A percentile compares a stretch with the other conserved stretches of the same genome.
Evolutionary conservation across 2,888 invertebrate genomes (phyloP).

Genomic region (Abrostola tripartita): DNA sequence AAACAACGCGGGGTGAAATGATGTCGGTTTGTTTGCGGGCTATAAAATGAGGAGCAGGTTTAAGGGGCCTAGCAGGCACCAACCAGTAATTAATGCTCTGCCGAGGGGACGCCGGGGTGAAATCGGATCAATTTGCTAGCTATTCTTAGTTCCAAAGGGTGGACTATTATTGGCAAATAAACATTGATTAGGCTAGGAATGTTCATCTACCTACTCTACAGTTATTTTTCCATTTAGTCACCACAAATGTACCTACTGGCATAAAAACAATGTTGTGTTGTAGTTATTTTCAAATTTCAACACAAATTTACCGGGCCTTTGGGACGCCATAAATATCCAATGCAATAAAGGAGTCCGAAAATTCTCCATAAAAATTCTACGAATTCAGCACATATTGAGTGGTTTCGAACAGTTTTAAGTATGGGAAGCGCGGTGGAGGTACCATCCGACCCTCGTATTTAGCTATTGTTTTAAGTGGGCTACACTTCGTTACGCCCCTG

Average conservation of each 20-base stretch:
- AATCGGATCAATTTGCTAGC: constrained; percentile 85
- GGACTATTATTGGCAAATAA: constrained; percentile 61
- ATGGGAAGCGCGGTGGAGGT: constrained; percentile 75
- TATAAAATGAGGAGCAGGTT: constrained; percentile 79
- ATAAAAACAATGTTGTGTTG: constrained; percentile 41
- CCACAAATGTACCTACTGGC: constrained; percentile 24
- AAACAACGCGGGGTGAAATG: constrained; percentile 80
- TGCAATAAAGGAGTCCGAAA: constrained; percentile 80
- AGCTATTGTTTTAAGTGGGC: constrained; percentile 88
- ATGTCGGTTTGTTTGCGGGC: constrained; percentile 85
- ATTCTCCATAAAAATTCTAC: constrained; percentile 80
- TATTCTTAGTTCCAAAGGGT: constrained; percentile 76
- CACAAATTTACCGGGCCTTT: constrained; percentile 73
- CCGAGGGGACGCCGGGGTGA: constrained; percentile 76
- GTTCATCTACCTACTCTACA: constrained; percentile 7
- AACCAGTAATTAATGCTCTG: constrained; percentile 84
- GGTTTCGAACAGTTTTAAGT: constrained; percentile 78
- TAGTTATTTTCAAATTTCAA: constrained; percentile 72
- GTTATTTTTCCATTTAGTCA: constrained; percentile 1
- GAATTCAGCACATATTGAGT: constrained; percentile 86
- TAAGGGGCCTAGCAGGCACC: constrained; percentile 71
- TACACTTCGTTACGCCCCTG: constrained; percentile 86
- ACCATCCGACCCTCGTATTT: constrained; percentile 82
- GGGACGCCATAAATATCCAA: constrained; percentile 79
- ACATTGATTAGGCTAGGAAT: constrained; percentile 69